phyloP scores from a whole-genome alignment of 2,888 invertebrate species.

The Stenotaenia linearis region DNA sequence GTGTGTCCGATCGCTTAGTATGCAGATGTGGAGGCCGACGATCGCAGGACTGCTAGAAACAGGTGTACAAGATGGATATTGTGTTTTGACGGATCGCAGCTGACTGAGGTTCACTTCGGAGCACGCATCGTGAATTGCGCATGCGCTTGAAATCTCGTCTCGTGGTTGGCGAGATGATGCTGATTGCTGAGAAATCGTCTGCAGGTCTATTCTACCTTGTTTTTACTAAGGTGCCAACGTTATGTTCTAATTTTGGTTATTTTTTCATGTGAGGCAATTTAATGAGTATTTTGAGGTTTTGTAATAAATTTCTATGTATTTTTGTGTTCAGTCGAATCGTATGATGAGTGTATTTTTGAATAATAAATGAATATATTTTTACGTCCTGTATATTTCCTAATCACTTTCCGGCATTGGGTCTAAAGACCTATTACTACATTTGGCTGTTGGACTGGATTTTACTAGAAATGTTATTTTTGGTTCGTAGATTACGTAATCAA shows the following conservation, averaged over 20 bases:
- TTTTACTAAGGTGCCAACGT: too few relatives aligned
- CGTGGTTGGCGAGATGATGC: neutral
- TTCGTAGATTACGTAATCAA: neutral
- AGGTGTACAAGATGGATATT: neutral
- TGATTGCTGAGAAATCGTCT: neutral
- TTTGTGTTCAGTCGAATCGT: too few relatives aligned
- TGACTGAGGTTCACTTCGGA: neutral
- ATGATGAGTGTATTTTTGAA: too few relatives aligned
- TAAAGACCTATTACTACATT: neutral
- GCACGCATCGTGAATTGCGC: neutral
- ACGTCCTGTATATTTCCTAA: neutral
- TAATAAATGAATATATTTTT: neutral
- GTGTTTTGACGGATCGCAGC: neutral
- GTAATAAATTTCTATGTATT: too few relatives aligned
- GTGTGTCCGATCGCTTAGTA: neutral
- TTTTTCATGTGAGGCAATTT: too few relatives aligned
- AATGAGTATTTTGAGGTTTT: too few relatives aligned
- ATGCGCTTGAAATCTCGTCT: neutral
- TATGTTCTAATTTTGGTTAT: too few relatives aligned
- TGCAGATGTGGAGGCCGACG: neutral
- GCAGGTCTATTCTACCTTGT: neutral
- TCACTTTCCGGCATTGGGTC: neutral
- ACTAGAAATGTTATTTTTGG: neutral
- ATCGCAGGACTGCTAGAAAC: neutral
- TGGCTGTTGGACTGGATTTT: neutral